Base-by-base conservation (phyloP, 1,140 invertebrate species). In the Bombus waltoni region DNA sequence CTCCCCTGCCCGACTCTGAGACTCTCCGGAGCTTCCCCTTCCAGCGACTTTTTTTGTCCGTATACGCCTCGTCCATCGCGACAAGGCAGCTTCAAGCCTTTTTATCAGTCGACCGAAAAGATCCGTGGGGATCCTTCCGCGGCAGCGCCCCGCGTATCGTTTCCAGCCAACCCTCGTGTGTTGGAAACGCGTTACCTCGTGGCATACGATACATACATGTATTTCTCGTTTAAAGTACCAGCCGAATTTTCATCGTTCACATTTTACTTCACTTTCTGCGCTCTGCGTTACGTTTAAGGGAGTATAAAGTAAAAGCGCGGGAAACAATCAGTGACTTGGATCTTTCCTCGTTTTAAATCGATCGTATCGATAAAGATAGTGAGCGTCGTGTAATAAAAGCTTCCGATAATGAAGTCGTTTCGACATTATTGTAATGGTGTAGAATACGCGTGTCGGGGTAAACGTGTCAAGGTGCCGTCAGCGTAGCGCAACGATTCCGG, bases 101-200 rank as follows among this genome's bases (percentile, higher is more conserved):
- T 94, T 94, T 94, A 93, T 94, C 93, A 92, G 92, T 93, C 88
- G 82, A 91, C 88, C 91, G 83, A 93, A 93, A 93, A 91, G 89
- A 91, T 88, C 87, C 90, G 89, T 88, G 78, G 81, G 87, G 88
- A 92, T 93, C 77, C 85, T 89, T 84, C 85, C 84, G 72, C 65
- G 32, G 76, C 76, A 85, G 83, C 79, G 62, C 87, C 87, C 66
- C 74, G 73, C 78, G 78, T 28, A 66, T 66, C 57, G 42, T 53
- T 88, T 66, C 53, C 77, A 81, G 87, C 76, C 79, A 83, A 83
- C 83, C 72, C 87, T 91, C 80, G 79, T 77, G 70, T 65, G 71
- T 75, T 75, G 42, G 53, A 44, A 88, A 83, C 84, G 70, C 70
- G 62, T 87, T 32, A 66, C 66, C 53, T 72, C 40, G 81, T 79